Percentiles rank a stretch among this genome's conserved stretches.
phyloP scores from a whole-genome alignment of 2,888 invertebrate species.

The Tortrix viridana region DNA sequence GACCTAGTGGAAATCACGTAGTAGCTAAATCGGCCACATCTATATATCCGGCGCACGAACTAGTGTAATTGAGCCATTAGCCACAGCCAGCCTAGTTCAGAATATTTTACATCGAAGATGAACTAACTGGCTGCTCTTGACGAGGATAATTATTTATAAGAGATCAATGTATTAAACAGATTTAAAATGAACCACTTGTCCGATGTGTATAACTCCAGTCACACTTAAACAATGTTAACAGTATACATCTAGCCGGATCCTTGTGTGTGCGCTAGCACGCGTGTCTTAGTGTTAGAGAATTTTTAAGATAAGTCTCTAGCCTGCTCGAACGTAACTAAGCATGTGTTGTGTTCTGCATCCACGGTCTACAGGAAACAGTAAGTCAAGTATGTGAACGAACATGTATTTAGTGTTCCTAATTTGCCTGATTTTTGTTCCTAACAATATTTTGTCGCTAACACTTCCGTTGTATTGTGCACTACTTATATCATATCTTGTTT shows the following conservation, averaged over 20 bases:
- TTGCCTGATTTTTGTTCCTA: constrained; percentile 72
- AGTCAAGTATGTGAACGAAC: constrained; percentile 84
- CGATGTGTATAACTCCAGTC: constrained; percentile 5
- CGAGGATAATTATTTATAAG: no score
- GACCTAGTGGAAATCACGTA: no score
- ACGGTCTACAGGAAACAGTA: constrained; percentile 90
- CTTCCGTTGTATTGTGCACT: constrained; percentile 65
- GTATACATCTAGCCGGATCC: constrained; percentile 56
- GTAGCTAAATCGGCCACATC: no score
- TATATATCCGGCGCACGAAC: no score
- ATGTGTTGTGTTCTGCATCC: constrained; percentile 84
- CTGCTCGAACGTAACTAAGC: constrained; percentile 69
- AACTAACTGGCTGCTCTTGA: no score
- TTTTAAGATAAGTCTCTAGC: constrained; percentile 64
- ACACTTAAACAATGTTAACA: constrained; percentile 28
- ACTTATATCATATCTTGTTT: constrained; percentile 59
- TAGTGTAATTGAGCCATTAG: no score
- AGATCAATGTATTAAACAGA: no score
- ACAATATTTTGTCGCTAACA: constrained; percentile 78
- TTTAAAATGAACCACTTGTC: background rate
- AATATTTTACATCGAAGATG: no score
- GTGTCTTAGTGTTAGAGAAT: constrained; percentile 53
- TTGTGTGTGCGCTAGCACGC: constrained; percentile 70
- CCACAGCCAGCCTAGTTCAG: no score
- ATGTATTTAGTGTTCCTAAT: constrained; percentile 63